Conservation (phyloP, 1,140 invertebrate species). For the Ectropis grisescens region DNA sequence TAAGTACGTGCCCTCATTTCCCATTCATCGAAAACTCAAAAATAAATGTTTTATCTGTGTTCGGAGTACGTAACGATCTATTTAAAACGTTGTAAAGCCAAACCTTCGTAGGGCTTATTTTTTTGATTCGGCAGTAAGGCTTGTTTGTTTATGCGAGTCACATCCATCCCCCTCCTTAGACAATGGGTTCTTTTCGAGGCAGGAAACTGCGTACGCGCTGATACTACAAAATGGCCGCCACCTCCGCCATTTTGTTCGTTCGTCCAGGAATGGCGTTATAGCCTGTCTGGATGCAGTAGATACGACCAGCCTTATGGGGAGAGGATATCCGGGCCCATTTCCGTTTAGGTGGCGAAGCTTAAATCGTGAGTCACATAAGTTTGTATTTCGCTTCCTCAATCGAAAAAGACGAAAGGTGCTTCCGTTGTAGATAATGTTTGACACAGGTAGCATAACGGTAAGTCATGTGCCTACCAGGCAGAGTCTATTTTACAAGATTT, state of each 20-base stretch:
- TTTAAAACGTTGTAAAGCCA: too few relatives aligned
- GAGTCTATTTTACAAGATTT: too few relatives aligned
- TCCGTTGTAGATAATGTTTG: too few relatives aligned
- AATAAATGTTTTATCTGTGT: too few relatives aligned
- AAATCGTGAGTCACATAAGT: conserved; percentile 30
- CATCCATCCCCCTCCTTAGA: conserved; percentile 43
- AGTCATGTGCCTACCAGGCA: too few relatives aligned
- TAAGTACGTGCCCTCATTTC: too few relatives aligned
- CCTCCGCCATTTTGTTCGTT: conserved; percentile 38
- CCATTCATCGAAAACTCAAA: too few relatives aligned
- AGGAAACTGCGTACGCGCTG: conserved; percentile 47
- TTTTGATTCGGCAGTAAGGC: conserved; percentile 30
- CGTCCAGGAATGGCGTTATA: conserved; percentile 13
- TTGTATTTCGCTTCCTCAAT: too few relatives aligned
- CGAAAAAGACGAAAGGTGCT: too few relatives aligned
- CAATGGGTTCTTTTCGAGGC: conserved; percentile 52
- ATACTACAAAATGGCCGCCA: conserved; percentile 36
- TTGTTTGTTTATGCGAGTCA: conserved; percentile 26
- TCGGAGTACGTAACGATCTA: too few relatives aligned
- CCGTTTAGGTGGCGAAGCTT: conserved; percentile 26
- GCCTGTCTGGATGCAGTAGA: conserved; percentile 38
- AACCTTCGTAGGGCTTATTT: conserved; percentile 13
- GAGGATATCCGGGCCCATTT: conserved; percentile 44
- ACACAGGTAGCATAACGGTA: too few relatives aligned
- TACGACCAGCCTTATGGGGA: conserved; percentile 42